Base-by-base conservation (phyloP, 2,888 invertebrate genomes). In the Metalampra italica region DNA sequence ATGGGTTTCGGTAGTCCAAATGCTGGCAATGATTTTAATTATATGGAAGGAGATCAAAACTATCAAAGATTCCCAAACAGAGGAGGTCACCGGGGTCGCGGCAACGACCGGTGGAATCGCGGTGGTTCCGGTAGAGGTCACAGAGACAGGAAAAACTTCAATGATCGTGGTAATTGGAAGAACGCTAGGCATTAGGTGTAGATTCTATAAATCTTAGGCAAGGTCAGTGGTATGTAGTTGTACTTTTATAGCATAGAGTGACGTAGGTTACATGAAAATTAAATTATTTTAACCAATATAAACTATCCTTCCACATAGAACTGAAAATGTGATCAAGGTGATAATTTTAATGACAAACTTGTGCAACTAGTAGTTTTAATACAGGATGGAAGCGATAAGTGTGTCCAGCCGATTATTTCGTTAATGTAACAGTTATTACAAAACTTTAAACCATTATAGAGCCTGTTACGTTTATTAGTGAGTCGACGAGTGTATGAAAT, bases 161-260 rank as follows among this genome's bases (percentile, higher is more conserved):
- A 80, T 77, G 75, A 91, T 73, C 64, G 91, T 66, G 66, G 91
- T 70, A 70, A 84, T 82, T 77, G 91, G 91, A 81, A 89, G 69
- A 78, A 86, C 67, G 89, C 90, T 65, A 90, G 91, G 55, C 90
- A 91, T 68, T 91, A 85, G 61, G 50, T 59, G 54, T 57, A 60
- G 53, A 7, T 32, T 8, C 7, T 9, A 32, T 32, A 32, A 22
- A 22, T 22, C 22, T 22, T 22, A 22, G 2, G 22, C 22, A 22
- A 22, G 22, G 22, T 22, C 22, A 22, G 22, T 22, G 22, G 22
- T 22, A 22, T 22, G n/a, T n/a, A n/a, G n/a, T 22, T 22, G 22
- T 22, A 22, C 22, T 2, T 22, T 9, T 32, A 32, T 3, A 32
- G 11, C 32, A 8, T 64, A 60, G 48, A 55, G 7, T 37, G 12